phyloP scores from a whole-genome alignment of 2,113 vertebrate species.

The Oreocharis arfaki region DNA sequence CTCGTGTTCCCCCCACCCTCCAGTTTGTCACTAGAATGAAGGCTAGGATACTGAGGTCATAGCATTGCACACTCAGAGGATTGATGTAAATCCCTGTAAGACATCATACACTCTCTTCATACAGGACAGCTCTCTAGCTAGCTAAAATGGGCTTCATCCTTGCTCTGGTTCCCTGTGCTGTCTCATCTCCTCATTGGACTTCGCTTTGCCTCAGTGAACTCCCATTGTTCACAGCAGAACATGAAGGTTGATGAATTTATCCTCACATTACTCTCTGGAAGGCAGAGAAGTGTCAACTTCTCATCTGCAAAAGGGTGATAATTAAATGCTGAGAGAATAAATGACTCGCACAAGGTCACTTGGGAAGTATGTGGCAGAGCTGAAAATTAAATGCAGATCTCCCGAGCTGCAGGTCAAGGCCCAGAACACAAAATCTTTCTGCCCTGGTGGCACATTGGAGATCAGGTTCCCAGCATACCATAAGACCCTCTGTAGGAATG shows the following conservation, averaged over 20 bases:
- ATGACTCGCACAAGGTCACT: constrained; percentile 67
- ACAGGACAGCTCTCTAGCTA: neutral
- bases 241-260: constrained; percentile 66
- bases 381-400: constrained; percentile 63
- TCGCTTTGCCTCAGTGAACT: constrained; percentile 42
- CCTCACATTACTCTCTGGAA: constrained; percentile 65
- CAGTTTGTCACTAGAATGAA: neutral
- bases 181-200: constrained; percentile 29
- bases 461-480: neutral
- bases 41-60: neutral
- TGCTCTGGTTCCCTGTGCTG: neutral
- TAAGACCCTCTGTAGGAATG: neutral
- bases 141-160: neutral
- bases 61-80: neutral
- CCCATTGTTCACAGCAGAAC: constrained; percentile 55
- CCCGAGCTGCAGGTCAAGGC: constrained; percentile 53
- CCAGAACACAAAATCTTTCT: constrained; percentile 38
- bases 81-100: constrained; percentile 11
- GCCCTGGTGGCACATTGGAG: neutral
- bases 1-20: neutral
- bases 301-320: constrained; percentile 69
- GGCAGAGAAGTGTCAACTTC: constrained; percentile 64
- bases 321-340: constrained; percentile 67
- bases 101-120: neutral
- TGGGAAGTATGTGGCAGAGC: constrained; percentile 63